Percentiles rank a stretch among this genome's conserved stretches.
phyloP scores from a whole-genome alignment of 2,797 vertebrate species.

The Capromys pilorides region DNA sequence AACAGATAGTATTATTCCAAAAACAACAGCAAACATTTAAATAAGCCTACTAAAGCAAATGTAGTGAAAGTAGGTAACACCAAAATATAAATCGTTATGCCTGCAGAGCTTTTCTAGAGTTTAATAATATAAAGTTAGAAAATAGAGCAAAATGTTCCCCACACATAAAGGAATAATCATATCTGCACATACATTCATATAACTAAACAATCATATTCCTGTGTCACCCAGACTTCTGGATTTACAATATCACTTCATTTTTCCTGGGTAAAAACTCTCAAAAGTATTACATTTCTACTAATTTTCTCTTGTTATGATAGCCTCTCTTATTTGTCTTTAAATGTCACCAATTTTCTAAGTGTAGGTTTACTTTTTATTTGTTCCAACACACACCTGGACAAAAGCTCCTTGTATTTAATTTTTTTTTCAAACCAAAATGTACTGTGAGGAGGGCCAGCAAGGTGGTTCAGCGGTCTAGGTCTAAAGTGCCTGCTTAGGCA shows the following conservation, averaged over 20 bases:
- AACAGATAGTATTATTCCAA: background rate
- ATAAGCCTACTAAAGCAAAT: background rate
- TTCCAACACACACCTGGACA: background rate
- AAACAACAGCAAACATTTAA: slow-evolving; percentile 35
- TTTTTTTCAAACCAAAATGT: background rate
- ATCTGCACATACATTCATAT: background rate
- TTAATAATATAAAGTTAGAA: background rate
- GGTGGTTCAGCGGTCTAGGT: too few relatives aligned
- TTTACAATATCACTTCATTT: too few relatives aligned
- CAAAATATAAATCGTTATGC: background rate
- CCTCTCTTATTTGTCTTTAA: background rate
- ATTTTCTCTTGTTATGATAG: too few relatives aligned
- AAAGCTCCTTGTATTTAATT: background rate
- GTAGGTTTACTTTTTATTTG: background rate
- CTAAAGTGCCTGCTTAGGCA: too few relatives aligned
- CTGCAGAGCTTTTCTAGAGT: background rate
- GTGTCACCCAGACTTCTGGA: background rate
- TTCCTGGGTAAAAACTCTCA: too few relatives aligned
- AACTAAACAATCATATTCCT: background rate
- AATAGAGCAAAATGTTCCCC: background rate
- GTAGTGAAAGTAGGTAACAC: background rate
- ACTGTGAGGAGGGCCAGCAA: too few relatives aligned
- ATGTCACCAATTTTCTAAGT: background rate
- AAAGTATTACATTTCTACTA: too few relatives aligned
- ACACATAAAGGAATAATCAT: background rate